Base-by-base conservation (phyloP, 1,140 invertebrate genomes). In the Bombus sylvicola region DNA sequence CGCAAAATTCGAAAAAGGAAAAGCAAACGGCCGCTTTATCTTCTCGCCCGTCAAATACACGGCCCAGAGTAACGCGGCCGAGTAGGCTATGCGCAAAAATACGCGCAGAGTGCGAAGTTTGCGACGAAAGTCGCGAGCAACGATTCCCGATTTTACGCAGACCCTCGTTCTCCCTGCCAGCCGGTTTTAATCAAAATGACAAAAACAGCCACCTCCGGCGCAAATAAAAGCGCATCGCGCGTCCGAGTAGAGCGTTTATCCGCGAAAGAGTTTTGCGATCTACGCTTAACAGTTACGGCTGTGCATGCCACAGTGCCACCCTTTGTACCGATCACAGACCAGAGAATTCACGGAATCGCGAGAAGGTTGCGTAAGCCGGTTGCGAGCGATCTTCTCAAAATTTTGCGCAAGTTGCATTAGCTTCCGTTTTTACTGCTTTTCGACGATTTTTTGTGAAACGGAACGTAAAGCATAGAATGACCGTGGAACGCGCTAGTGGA, bases 311-410 rank as follows among this genome's bases (percentile, higher is more conserved):
- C 34, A 37, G 34, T 37, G 34, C 10, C 12, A 3, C 74, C 18
- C 53, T 59, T 76, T 62, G 53, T 39, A 2, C 5, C n/a, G 13
- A 76, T 37, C 31, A 8, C 10, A n/a, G 34, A 15, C 25, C 74
- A 18, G 25, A 25, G 74, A 59, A 76, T 76, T n/a, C 62, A 76
- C 74, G n/a, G 53, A 76, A 62, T 76, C 74, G 34, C 53, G 74
- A 37, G 31, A 28, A 59, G 22, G 34, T 25, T 39, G 41, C n/a
- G 73, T 25, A 37, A 75, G 15, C 28, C 34, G 34, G 9, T 28
- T 59, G 57, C 68, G 9, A 22, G 64, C 31, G 2, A 9, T n/a
- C 22, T 39, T 28, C 28, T 41, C 3, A 9, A 41, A 72, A 43
- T 69, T 69, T 39, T 6, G 4, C 68, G 25, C 68, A 9, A 25